These are phyloP conservation scores for Agrochola macilenta DNA, from an alignment of 2,888 invertebrate genomes.

Conservation along the genomic window DNA sequence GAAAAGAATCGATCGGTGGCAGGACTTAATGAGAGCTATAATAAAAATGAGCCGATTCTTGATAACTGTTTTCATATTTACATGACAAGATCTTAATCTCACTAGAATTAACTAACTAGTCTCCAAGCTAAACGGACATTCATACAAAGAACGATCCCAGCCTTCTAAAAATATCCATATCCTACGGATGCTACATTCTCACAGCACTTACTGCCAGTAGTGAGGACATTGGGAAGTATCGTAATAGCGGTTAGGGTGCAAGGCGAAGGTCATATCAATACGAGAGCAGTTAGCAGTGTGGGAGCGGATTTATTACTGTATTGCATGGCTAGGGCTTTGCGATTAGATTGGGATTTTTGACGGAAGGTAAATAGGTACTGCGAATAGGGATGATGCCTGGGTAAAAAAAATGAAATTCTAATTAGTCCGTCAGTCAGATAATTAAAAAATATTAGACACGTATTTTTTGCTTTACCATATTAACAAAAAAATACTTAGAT, in stretches of 20 bases:
- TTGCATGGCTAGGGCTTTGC: not conserved
- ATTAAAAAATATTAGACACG: no score
- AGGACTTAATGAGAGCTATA: no score
- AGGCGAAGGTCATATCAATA: conserved; percentile 65
- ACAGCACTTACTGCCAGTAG: conserved; percentile 38
- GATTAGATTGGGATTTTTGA: not conserved
- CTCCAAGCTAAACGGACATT: not conserved
- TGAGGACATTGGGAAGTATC: conserved; percentile 37
- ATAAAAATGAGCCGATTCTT: no score
- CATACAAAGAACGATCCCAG: not conserved
- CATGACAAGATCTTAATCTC: not conserved
- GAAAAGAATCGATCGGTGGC: no score
- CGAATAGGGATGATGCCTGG: no score
- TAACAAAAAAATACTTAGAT: no score
- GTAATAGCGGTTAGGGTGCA: conserved; percentile 45
- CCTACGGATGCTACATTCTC: conserved; percentile 38
- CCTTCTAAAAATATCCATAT: conserved; percentile 19
- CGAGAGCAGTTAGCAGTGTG: conserved; percentile 1
- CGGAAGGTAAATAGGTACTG: no score
- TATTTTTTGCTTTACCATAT: no score
- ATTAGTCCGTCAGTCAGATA: no score
- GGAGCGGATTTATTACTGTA: conserved; percentile 25
- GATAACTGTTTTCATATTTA: no score
- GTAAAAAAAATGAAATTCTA: no score
- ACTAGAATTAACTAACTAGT: not conserved